phyloP scores from a whole-genome alignment of 2,113 vertebrate genomes.

The Rhagologus leucostigma region DNA sequence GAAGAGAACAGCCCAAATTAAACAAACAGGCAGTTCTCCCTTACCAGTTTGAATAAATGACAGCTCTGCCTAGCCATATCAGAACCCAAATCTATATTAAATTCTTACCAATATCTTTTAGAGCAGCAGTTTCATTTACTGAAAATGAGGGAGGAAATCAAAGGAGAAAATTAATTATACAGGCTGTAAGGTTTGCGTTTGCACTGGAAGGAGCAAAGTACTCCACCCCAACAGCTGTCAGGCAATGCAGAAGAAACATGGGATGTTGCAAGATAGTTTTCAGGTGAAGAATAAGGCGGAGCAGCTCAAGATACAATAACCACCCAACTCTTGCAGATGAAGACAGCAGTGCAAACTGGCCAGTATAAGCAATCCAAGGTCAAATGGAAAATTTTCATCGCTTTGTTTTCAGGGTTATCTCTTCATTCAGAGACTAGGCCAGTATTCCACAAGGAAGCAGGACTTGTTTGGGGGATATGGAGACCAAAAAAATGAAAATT shows the following conservation, averaged over 20 bases:
- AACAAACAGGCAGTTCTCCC: background rate
- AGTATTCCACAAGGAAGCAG: background rate
- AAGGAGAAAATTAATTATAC: constrained; percentile 15
- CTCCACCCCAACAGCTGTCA: background rate
- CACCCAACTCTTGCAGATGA: background rate
- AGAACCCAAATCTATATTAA: constrained; percentile 67
- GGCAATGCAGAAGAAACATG: background rate
- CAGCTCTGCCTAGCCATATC: background rate
- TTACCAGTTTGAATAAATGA: constrained; percentile 5
- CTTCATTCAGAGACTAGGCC: background rate
- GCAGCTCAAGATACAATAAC: background rate
- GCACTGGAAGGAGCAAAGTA: background rate
- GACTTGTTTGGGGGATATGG: background rate
- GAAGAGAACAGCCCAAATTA: background rate
- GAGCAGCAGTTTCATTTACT: constrained; percentile 17
- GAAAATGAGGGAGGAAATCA: constrained; percentile 50
- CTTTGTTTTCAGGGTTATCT: background rate
- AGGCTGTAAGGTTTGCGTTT: background rate
- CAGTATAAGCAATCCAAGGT: background rate
- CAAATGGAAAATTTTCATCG: background rate
- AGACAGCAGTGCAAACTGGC: background rate
- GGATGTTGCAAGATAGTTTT: background rate
- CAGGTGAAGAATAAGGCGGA: background rate
- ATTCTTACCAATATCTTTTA: constrained; percentile 39
- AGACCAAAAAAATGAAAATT: constrained; percentile 18